Evolutionary conservation across 2,113 vertebrate species (phyloP).

Genomic region (Micronycteris hirsuta): DNA sequence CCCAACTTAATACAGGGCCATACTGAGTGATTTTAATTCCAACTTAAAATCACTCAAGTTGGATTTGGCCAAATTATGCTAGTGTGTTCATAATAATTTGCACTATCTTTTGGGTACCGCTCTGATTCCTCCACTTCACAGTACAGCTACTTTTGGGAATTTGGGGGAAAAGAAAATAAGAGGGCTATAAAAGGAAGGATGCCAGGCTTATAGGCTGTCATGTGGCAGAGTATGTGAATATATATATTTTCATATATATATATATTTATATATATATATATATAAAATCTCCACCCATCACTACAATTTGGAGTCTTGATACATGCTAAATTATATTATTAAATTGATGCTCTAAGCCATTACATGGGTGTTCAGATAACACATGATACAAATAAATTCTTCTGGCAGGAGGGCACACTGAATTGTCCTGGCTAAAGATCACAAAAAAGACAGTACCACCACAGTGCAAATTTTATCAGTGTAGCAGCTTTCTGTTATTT

Average conservation of each 20-base stretch:
- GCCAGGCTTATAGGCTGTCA: neutral
- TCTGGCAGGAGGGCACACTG: neutral
- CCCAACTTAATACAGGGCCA: neutral
- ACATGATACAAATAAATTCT: too few relatives aligned
- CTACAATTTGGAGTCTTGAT: neutral
- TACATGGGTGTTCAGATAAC: too few relatives aligned
- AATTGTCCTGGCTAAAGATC: neutral
- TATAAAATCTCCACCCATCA: too few relatives aligned
- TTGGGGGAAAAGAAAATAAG: neutral
- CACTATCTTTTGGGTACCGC: neutral
- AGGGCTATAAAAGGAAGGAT: neutral
- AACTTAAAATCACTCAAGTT: too few relatives aligned
- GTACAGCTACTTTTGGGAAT: neutral
- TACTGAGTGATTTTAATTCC: neutral
- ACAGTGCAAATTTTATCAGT: neutral
- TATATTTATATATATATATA: too few relatives aligned
- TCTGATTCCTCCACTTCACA: neutral
- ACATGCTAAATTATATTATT: neutral
- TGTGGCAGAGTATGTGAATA: neutral
- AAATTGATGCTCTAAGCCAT: neutral
- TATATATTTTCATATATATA: too few relatives aligned
- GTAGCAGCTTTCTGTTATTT: neutral
- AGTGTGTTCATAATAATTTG: neutral
- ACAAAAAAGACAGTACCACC: neutral
- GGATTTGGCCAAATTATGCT: neutral